phyloP scores from a whole-genome alignment of 1,140 invertebrate genomes.

The Uloborus diversus region DNA sequence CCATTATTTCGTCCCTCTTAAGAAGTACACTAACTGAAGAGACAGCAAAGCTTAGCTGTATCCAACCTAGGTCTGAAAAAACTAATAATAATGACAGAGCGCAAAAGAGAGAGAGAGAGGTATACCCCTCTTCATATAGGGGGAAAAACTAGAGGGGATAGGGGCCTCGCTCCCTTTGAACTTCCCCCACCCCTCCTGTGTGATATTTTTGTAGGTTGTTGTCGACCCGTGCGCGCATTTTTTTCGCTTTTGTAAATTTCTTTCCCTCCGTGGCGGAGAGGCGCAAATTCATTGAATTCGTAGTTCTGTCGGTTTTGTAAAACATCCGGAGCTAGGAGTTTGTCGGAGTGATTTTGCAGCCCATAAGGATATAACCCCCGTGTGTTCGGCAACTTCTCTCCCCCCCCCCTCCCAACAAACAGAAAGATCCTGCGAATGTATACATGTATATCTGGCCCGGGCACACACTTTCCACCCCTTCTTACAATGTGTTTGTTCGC shows the following conservation, averaged over 20 bases:
- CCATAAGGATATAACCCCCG: slow-evolving; percentile 40
- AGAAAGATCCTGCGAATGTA: background rate
- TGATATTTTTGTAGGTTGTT: slow-evolving; percentile 47
- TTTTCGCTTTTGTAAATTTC: background rate
- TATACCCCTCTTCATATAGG: slow-evolving; percentile 39
- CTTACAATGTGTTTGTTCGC: slow-evolving; percentile 33
- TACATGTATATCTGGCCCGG: background rate
- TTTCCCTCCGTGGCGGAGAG: slow-evolving; percentile 27
- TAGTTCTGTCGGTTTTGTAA: slow-evolving; percentile 50
- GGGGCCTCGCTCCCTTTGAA: slow-evolving; percentile 32
- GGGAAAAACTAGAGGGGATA: slow-evolving; percentile 6
- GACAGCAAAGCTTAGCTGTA: slow-evolving; percentile 24
- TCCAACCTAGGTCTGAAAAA: background rate
- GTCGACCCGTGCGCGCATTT: slow-evolving; percentile 2
- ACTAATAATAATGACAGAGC: background rate
- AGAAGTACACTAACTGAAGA: slow-evolving; percentile 50
- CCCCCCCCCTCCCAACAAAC: background rate
- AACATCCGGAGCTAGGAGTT: slow-evolving; percentile 41
- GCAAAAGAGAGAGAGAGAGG: slow-evolving; percentile 7
- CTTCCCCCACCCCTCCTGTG: slow-evolving; percentile 36
- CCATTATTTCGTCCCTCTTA: background rate
- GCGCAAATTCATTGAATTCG: slow-evolving; percentile 53
- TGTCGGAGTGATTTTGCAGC: slow-evolving; percentile 50
- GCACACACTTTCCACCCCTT: background rate
- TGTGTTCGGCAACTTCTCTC: background rate